Evolutionary conservation across 2,888 invertebrate species (phyloP).

Genomic region (Chymomyza procnemis): DNA sequence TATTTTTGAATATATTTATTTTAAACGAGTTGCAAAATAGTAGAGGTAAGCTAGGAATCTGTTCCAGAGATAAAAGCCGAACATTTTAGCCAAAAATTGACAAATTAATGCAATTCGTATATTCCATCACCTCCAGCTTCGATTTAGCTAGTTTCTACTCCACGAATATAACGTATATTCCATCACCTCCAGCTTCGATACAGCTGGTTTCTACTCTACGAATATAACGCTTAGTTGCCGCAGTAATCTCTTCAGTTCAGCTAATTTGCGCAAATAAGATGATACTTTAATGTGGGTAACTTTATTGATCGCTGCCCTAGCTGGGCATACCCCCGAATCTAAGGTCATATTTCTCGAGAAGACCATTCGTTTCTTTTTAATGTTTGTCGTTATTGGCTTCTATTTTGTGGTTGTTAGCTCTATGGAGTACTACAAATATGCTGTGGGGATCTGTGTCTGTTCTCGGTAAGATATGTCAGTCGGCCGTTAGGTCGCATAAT

Average conservation of each 20-base stretch:
- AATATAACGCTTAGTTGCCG: not conserved
- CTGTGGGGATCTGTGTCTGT: conserved; percentile 22
- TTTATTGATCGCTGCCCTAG: not conserved
- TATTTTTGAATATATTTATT: too few species aligned
- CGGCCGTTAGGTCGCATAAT: conserved; percentile 33
- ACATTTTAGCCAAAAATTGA: too few species aligned
- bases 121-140: not conserved
- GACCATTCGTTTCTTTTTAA: conserved; percentile 59
- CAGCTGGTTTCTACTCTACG: not conserved
- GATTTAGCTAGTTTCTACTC: not conserved
- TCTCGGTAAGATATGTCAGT: not conserved
- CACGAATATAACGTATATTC: too few species aligned
- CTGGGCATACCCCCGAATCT: not conserved
- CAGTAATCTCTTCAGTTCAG: not conserved
- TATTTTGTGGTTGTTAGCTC: conserved; percentile 16
- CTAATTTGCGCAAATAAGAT: not conserved
- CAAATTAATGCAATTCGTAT: too few species aligned
- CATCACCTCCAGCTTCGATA: not conserved
- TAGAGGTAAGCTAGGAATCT: too few species aligned
- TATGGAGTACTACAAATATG: conserved; percentile 1
- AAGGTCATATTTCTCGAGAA: not conserved
- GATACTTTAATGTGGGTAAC: not conserved
- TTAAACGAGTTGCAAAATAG: too few species aligned
- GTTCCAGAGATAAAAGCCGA: too few species aligned
- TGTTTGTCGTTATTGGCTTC: conserved; percentile 64